Percentiles rank a stretch among this genome's conserved stretches.
phyloP scores from a whole-genome alignment of 2,113 vertebrate genomes.

The Ammodytes marinus region DNA sequence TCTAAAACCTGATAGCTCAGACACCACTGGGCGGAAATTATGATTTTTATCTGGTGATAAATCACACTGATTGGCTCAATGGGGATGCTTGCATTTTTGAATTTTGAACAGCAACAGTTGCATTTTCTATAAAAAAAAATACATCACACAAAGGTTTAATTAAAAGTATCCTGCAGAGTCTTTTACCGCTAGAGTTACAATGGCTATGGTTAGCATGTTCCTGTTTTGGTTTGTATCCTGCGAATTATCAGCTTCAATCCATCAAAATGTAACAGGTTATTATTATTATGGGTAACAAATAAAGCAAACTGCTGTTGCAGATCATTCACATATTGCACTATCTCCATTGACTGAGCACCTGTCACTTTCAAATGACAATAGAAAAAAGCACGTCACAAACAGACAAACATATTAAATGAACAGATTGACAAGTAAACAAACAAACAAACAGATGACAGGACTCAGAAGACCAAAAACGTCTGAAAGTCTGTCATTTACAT shows the following conservation, averaged over 20 bases:
- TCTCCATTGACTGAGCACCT: neutral
- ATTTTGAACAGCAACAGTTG: too few relatives aligned
- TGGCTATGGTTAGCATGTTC: neutral
- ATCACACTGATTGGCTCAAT: neutral
- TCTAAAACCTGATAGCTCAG: slow-evolving; percentile 3
- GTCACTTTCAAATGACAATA: neutral
- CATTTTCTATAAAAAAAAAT: neutral
- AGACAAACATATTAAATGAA: slow-evolving; percentile 5
- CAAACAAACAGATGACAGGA: slow-evolving; percentile 26
- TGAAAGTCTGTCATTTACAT: neutral
- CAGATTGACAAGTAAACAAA: slow-evolving; percentile 7
- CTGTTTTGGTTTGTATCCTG: neutral
- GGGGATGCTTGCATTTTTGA: neutral
- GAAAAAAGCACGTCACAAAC: slow-evolving; percentile 9
- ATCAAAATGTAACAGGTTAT: neutral
- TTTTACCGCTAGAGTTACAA: neutral
- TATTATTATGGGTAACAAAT: slow-evolving; percentile 19
- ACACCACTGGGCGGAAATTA: neutral
- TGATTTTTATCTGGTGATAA: neutral
- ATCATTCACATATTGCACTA: neutral
- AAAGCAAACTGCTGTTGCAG: slow-evolving; percentile 17
- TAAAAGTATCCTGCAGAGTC: neutral
- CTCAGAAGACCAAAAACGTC: neutral
- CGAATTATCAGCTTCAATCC: neutral
- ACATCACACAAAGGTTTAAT: neutral